A percentile compares a stretch with the other conserved stretches of the same genome.
These are phyloP conservation scores for Heliconius hewitsoni DNA, from an alignment of 1,140 invertebrate species.

Conservation along the genomic window DNA sequence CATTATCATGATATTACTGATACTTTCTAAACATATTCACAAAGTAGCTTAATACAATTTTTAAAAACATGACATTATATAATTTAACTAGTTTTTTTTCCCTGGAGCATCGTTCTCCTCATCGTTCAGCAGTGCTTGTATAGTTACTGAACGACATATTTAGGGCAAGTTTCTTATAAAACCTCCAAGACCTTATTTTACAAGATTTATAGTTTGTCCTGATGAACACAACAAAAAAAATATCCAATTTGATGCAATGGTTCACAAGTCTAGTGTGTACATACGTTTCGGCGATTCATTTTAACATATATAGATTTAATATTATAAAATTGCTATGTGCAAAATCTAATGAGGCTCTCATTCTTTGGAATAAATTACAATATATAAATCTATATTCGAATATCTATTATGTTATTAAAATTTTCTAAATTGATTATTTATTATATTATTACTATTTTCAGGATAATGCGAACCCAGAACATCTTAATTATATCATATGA, in stretches of 20 bases:
- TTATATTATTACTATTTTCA: background rate
- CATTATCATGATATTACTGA: constrained; percentile 4
- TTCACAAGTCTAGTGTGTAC: too few relatives aligned
- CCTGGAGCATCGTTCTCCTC: too few relatives aligned
- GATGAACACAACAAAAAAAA: too few relatives aligned
- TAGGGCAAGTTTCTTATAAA: too few relatives aligned
- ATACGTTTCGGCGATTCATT: too few relatives aligned
- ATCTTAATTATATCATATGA: constrained; percentile 21
- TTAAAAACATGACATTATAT: background rate
- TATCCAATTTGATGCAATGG: too few relatives aligned
- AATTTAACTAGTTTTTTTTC: background rate
- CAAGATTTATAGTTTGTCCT: too few relatives aligned
- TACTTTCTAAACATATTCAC: constrained; percentile 10
- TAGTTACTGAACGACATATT: too few relatives aligned
- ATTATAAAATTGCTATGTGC: constrained; percentile 3
- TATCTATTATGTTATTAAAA: constrained; percentile 12
- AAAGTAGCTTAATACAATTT: constrained; percentile 2
- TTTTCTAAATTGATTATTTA: constrained; percentile 6
- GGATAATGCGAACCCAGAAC: constrained; percentile 26
- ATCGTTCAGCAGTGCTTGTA: too few relatives aligned
- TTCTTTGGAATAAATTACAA: constrained; percentile 24
- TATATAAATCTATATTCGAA: background rate
- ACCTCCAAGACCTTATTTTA: too few relatives aligned
- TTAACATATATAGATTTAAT: background rate
- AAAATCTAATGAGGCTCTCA: constrained; percentile 16